Conservation (phyloP, 1,140 invertebrate species). For the Drosophila ogumai region DNA sequence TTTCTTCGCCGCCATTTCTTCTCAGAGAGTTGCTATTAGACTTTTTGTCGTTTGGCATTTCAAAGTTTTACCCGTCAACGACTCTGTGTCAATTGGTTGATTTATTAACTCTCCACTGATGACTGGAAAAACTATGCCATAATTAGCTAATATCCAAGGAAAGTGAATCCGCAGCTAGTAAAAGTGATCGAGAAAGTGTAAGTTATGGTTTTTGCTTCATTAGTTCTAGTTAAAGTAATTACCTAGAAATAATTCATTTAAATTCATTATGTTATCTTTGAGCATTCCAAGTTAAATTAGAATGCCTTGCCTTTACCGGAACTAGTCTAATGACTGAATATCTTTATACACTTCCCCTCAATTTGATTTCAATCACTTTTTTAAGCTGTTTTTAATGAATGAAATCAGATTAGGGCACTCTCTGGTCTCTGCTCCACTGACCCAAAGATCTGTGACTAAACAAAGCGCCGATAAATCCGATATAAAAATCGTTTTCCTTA, state of each 20-base stretch:
- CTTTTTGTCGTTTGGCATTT: constrained; percentile 30
- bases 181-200: constrained; percentile 44
- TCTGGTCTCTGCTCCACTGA: constrained; percentile 52
- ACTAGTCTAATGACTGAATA: background rate
- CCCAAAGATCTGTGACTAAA: constrained; percentile 44
- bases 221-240: constrained; percentile 10
- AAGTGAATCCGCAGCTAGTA: constrained; percentile 44
- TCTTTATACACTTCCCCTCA: constrained; percentile 25
- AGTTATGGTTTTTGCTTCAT: constrained; percentile 21
- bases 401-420: constrained; percentile 27
- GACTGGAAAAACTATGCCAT: constrained; percentile 45
- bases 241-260: too few relatives aligned
- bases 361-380: constrained; percentile 13
- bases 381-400: constrained; percentile 47
- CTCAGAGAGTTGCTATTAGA: constrained; percentile 24
- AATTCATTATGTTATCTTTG: background rate
- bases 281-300: background rate
- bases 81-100: constrained; percentile 53
- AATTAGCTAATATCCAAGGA: constrained; percentile 50
- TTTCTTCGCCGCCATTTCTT: constrained; percentile 41
- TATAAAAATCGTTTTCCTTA: constrained; percentile 52
- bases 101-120: constrained; percentile 49
- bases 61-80: constrained; percentile 13
- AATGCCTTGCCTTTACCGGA: background rate
- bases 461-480: constrained; percentile 35